These are phyloP conservation scores for Ladona fulva DNA, from an alignment of 1,140 invertebrate species.

Conservation along the genomic window DNA sequence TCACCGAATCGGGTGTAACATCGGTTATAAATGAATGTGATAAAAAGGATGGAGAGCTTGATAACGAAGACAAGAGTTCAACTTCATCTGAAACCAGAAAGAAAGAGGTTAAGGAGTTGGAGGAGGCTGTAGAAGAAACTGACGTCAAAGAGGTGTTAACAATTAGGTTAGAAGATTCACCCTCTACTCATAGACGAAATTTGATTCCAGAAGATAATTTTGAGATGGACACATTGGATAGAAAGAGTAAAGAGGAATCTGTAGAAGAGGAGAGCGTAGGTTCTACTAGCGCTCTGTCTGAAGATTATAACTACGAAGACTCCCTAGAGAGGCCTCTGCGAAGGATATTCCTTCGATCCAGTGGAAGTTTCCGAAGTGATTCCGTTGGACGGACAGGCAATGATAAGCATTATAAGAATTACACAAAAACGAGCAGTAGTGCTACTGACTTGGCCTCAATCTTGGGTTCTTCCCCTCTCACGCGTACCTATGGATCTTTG, in stretches of 20 bases:
- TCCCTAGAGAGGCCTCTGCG: slow-evolving; percentile 43
- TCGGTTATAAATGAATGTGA: not conserved
- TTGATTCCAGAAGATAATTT: slow-evolving; percentile 60
- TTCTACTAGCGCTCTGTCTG: slow-evolving; percentile 24
- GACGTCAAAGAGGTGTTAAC: slow-evolving; percentile 60
- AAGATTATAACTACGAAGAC: slow-evolving; percentile 36
- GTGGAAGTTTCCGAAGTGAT: slow-evolving; percentile 52
- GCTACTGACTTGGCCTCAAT: not conserved
- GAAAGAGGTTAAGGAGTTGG: not conserved
- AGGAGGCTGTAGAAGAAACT: slow-evolving; percentile 17
- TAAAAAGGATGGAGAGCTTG: too few species aligned
- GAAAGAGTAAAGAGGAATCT: slow-evolving; percentile 49
- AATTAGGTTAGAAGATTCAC: slow-evolving; percentile 67
- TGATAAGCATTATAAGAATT: not conserved
- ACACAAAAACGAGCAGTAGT: not conserved
- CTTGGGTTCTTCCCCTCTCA: slow-evolving; percentile 26
- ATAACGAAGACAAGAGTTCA: not conserved
- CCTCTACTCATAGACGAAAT: slow-evolving; percentile 54
- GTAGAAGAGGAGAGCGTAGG: not conserved
- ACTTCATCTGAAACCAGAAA: not conserved
- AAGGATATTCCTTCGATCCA: slow-evolving; percentile 45
- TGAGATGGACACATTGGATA: slow-evolving; percentile 72
- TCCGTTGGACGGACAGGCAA: slow-evolving; percentile 16
- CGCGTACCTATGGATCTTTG: slow-evolving; percentile 51
- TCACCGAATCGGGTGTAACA: not conserved